These are phyloP conservation scores for Mus caroli DNA, from an alignment of 2,797 vertebrate species.

Conservation along the genomic window DNA sequence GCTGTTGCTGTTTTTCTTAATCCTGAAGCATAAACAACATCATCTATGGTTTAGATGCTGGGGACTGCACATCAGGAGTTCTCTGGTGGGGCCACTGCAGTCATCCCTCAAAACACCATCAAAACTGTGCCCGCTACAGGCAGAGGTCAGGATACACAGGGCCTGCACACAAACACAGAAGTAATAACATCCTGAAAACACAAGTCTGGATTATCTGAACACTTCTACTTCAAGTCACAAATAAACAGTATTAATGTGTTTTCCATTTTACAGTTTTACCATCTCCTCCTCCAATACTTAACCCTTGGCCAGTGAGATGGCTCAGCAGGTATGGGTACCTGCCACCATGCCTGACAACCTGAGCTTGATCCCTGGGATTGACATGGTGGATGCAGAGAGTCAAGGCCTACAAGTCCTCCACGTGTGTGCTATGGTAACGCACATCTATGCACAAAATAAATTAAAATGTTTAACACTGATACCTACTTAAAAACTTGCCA, in stretches of 20 bases:
- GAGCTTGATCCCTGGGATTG: not conserved
- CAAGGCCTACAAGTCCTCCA: not conserved
- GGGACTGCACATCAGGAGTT: not conserved
- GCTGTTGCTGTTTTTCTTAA: rapidly evolving
- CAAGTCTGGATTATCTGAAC: not conserved
- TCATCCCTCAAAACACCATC: not conserved
- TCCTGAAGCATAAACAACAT: rapidly evolving
- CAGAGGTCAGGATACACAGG: rapidly evolving
- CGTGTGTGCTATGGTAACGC: no score
- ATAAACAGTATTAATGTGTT: rapidly evolving
- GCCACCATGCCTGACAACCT: not conserved
- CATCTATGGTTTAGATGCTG: rapidly evolving
- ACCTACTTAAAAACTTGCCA: not conserved
- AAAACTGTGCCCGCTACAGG: rapidly evolving
- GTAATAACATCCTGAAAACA: not conserved
- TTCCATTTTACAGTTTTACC: not conserved
- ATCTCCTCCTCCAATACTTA: not conserved
- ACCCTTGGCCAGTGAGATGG: not conserved
- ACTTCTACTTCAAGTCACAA: not conserved
- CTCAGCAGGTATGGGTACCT: not conserved
- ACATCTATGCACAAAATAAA: not conserved
- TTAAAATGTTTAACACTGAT: not conserved
- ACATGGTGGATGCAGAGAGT: not conserved
- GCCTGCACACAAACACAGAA: no score
- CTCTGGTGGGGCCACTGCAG: no score